These are phyloP conservation scores for Gymnogyps californianus DNA, from an alignment of 2,113 vertebrate species.

Conservation along the genomic window DNA sequence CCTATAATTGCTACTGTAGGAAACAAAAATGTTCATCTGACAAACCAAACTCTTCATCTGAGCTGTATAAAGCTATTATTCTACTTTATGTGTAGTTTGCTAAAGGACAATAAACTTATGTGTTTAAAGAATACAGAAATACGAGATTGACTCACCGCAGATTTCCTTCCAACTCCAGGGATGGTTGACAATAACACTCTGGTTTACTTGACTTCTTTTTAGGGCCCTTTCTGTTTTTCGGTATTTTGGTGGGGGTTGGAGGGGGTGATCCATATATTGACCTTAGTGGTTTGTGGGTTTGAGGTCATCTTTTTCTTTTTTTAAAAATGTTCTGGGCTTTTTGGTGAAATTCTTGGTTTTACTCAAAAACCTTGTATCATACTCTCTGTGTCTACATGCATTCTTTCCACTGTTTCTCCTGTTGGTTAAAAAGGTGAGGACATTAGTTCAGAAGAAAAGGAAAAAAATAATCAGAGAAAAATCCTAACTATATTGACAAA, in stretches of 20 bases:
- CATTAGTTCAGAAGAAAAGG: background rate
- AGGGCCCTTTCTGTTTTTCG: background rate
- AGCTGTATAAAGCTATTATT: slow-evolving; percentile 52
- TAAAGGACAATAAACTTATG: slow-evolving; percentile 50
- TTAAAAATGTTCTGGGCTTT: background rate
- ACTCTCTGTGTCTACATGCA: background rate
- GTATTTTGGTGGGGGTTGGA: background rate
- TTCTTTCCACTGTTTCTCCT: background rate
- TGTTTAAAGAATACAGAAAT: slow-evolving; percentile 19
- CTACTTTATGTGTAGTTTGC: slow-evolving; percentile 57
- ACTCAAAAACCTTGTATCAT: background rate
- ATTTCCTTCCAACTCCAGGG: background rate
- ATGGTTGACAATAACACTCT: background rate
- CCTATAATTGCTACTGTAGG: slow-evolving; percentile 82
- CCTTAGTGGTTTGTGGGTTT: background rate
- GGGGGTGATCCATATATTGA: background rate
- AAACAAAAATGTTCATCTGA: slow-evolving; percentile 76
- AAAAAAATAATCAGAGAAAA: background rate
- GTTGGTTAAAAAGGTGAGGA: background rate
- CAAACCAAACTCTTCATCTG: slow-evolving; percentile 64
- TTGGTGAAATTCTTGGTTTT: background rate
- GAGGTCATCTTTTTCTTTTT: background rate
- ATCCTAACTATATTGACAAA: background rate
- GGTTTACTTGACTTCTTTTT: background rate
- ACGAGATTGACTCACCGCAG: background rate